Evolutionary conservation across 2,888 invertebrate species (phyloP), one percentile per base, ranked within the genome.

Genomic region (Lottia gigantea): DNA sequence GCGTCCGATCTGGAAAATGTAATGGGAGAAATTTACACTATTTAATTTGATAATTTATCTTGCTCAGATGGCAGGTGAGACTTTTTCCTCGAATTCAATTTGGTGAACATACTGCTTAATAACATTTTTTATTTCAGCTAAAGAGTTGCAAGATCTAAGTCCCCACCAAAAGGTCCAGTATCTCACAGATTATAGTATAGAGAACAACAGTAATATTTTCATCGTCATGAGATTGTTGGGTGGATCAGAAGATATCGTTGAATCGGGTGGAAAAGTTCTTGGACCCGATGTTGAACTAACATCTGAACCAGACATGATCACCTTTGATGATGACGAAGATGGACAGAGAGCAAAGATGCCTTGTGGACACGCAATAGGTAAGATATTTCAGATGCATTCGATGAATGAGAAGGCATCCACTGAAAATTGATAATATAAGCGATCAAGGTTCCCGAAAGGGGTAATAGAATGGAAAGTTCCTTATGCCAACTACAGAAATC

Each of bases 291-390:
- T 79, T 31, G 31, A 31, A 31, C 6, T 31, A 31, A 31, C 31
- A 31, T 31, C 31, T 31, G 31, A 31, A 4, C 78, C 79, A 0
- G 79, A 79, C 67, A 78, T 79, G 79, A 74, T 79, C 46, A 79
- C 78, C 1, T 23, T n/a, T 49, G 79, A 79, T 61, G 79, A 79
- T 61, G 75, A 77, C 16, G 46, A 66, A 19, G 75, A 67, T 4
- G 72, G 72, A 15, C 70, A 75, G 47, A 63, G 78, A 15, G 77
- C 77, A 2, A 68, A 74, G 64, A 80, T 78, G 76, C 80, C 80
- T 14, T 80, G 80, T 67, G 76, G 78, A 40, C 80, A 80, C 67
- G 78, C 74, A 2, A 74, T 80, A 16, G 69, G 78, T 77, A 75
- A 67, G 47, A 11, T 26, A 23, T 16, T 25, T 19, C 25, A 63